These are phyloP conservation scores for Bovichtus diacanthus DNA, from an alignment of 2,797 vertebrate genomes.

Conservation along the genomic window DNA sequence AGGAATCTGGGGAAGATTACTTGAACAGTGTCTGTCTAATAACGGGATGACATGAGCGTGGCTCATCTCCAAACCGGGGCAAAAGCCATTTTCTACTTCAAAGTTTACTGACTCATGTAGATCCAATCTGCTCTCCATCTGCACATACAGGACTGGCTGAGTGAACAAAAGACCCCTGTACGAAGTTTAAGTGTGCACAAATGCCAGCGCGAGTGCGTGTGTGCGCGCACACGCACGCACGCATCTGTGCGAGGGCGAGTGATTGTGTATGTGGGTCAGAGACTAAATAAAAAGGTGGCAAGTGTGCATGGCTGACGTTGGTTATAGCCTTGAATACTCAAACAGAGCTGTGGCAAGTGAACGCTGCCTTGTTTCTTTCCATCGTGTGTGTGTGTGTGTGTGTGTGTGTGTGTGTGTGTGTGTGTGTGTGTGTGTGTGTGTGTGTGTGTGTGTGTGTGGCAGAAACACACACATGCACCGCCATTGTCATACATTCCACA, in stretches of 20 bases:
- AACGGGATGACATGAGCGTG: constrained; percentile 52
- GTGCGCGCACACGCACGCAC: constrained; percentile 31
- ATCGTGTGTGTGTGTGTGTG: not conserved
- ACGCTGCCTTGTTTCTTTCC: constrained; percentile 10
- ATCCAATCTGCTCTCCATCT: constrained; percentile 63
- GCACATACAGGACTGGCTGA: not conserved
- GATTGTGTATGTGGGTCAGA: constrained; percentile 54
- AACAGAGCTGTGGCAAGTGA: constrained; percentile 29
- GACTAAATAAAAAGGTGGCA: constrained; percentile 64
- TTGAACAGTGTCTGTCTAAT: constrained; percentile 48
- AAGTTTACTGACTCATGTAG: constrained; percentile 65
- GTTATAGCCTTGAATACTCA: constrained; percentile 53
- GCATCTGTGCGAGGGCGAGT: constrained; percentile 27
- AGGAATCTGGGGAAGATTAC: constrained; percentile 45
- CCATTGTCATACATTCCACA: constrained; percentile 81
- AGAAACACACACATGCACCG: constrained; percentile 28
- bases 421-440: too few relatives aligned
- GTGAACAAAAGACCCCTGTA: constrained; percentile 70
- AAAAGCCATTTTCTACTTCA: constrained; percentile 69
- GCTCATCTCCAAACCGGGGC: constrained; percentile 59
- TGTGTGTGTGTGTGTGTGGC: not conserved
- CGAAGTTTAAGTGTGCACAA: constrained; percentile 23
- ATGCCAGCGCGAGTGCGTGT: constrained; percentile 4
- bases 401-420: too few relatives aligned
- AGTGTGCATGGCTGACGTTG: constrained; percentile 18